phyloP scores from a whole-genome alignment of 1,140 invertebrate genomes.

The Hetaerina americana region DNA sequence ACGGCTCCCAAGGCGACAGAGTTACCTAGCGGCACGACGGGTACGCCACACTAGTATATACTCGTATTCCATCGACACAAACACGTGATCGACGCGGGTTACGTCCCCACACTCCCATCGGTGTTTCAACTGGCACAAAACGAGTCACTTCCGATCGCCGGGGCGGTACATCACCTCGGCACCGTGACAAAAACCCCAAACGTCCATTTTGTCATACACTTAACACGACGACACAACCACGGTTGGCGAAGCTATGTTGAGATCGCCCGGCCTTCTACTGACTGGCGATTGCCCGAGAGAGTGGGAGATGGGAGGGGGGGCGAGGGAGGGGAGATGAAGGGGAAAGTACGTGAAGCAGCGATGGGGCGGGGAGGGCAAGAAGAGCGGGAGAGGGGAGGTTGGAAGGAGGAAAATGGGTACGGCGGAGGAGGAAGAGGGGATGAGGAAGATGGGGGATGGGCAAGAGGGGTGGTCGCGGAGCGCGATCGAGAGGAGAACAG shows the following conservation, averaged over 20 bases:
- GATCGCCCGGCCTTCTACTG: background rate
- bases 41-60: too few relatives aligned
- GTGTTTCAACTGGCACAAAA: too few relatives aligned
- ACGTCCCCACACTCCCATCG: too few relatives aligned
- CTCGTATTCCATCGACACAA: too few relatives aligned
- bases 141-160: too few relatives aligned
- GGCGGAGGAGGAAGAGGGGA: slow-evolving; percentile 5
- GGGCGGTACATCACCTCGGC: too few relatives aligned
- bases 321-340: slow-evolving; percentile 2
- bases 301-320: slow-evolving; percentile 7
- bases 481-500: slow-evolving; percentile 13
- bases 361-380: slow-evolving; percentile 2
- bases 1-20: too few relatives aligned
- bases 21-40: too few relatives aligned
- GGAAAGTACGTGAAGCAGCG: slow-evolving; percentile 13
- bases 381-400: slow-evolving; percentile 6
- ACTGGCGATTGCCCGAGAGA: slow-evolving; percentile 5
- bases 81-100: too few relatives aligned
- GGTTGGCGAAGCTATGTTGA: slow-evolving; percentile 2
- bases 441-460: too few relatives aligned
- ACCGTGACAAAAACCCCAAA: too few relatives aligned
- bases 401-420: slow-evolving; percentile 1
- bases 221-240: background rate
- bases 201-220: slow-evolving; percentile 6
- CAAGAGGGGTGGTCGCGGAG: slow-evolving; percentile 12